Evolutionary conservation across 2,797 vertebrate species (phyloP), one percentile per base, ranked within the genome.

Genomic region (Falco berigora): DNA sequence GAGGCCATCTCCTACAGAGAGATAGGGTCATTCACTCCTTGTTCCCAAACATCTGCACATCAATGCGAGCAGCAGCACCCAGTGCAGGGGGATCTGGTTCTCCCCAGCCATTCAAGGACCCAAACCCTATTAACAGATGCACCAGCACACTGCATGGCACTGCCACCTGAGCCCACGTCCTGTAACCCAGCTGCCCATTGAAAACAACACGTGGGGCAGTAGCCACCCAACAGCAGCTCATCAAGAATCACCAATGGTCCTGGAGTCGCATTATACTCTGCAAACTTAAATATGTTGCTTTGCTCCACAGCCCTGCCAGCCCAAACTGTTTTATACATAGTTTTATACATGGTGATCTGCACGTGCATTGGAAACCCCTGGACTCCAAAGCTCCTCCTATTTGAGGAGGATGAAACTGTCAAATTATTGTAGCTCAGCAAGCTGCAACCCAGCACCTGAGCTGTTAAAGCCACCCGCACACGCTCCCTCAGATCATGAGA

Each of bases 341-440:
- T 25, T 52, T 73, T 32, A 8, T 17, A 28, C 22, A 5, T 1
- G 5, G 32, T 21, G 18, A 66, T 25, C 75, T 47, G 15, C 40
- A 15, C 1, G 2, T 3, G 10, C 34, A 12, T 19, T 1, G 2
- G 73, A 40, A 27, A 6, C 28, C 5, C 17, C 12, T 0, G 0
- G 14, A 36, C 20, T n/a, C 62, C 73, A 59, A 63, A 90, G 52
- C 24, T 59, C 10, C 27, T 42, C 55, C 40, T 30, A 1, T 28
- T 46, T n/a, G 15, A 18, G 47, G 23, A 6, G 30, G 30, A n/a
- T 21, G 16, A 63, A 67, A 53, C 55, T 11, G 10, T 4, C n/a
- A 34, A 32, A 49, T 40, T 20, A 12, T 12, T 9, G 14, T 66
- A 68, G 55, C 44, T 64, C 47, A 32, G 14, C 2, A 4, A 68